Percentiles rank a stretch among this genome's conserved stretches.
Conservation (phyloP, 2,888 invertebrate genomes). For the Hedya salicella region DNA sequence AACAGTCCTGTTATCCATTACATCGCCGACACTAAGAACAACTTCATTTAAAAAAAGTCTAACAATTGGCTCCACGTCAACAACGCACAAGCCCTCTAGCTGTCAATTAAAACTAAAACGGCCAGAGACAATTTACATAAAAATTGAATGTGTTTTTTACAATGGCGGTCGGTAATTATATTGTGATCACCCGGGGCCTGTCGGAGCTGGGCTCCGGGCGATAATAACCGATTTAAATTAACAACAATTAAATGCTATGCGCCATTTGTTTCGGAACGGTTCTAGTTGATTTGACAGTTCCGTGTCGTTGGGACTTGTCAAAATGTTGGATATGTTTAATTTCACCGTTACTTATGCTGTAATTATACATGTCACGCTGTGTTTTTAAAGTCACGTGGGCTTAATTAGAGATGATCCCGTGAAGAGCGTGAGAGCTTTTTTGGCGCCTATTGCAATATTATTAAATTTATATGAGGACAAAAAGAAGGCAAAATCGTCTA, state of each 20-base stretch:
- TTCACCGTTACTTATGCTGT: conserved; percentile 9
- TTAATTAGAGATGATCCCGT: neutral
- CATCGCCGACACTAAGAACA: conserved; percentile 7
- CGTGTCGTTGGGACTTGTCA: conserved; percentile 19
- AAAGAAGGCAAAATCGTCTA: no score
- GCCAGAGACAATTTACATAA: conserved; percentile 42
- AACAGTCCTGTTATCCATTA: conserved; percentile 25
- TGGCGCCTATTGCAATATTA: neutral
- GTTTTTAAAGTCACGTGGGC: neutral
- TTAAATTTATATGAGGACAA: no score
- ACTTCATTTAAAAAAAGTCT: conserved; percentile 28
- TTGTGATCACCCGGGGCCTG: conserved; percentile 35
- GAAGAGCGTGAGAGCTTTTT: neutral
- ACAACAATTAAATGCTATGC: conserved; percentile 35
- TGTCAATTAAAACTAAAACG: conserved; percentile 41
- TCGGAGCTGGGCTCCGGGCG: conserved; percentile 26
- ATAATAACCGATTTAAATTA: conserved; percentile 43
- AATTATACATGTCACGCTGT: conserved; percentile 3
- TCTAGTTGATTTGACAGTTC: conserved; percentile 36
- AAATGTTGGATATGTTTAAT: conserved; percentile 16
- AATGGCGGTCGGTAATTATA: conserved; percentile 36
- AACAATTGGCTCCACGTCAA: conserved; percentile 29
- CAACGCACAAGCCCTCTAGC: conserved; percentile 34
- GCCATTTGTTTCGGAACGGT: conserved; percentile 34
- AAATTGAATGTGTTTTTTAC: conserved; percentile 27